A percentile compares a stretch with the other conserved stretches of the same genome.
Evolutionary conservation across 2,888 invertebrate genomes (phyloP).

Genomic region (Hydrotaea cyrtoneurina): DNA sequence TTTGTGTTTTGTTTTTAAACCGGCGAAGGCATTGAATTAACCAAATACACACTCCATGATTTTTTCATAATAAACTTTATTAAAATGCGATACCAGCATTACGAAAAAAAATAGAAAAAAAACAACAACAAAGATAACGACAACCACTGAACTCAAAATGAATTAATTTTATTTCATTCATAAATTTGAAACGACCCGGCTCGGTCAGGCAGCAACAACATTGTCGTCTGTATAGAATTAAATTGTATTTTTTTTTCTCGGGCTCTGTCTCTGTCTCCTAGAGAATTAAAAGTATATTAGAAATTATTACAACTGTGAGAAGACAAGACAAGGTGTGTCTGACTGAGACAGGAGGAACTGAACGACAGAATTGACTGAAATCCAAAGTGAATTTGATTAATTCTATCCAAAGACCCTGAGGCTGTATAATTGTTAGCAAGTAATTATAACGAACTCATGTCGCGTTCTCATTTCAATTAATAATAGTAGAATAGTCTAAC

Average conservation of each 20-base stretch:
- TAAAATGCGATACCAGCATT: background rate
- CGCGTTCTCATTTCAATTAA: background rate
- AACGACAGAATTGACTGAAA: conserved; percentile 9
- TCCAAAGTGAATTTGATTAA: conserved; percentile 32
- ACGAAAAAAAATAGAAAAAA: background rate
- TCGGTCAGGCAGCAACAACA: background rate
- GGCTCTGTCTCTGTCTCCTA: no score
- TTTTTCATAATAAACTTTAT: background rate
- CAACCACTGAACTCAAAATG: conserved; percentile 13
- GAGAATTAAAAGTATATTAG: background rate
- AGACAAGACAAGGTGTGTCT: conserved; percentile 31
- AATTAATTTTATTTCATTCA: conserved; percentile 67
- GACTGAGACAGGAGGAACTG: background rate
- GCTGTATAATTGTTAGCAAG: background rate
- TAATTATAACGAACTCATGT: background rate
- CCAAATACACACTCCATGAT: background rate
- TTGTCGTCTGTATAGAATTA: conserved; percentile 23
- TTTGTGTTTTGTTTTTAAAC: background rate
- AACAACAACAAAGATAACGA: background rate
- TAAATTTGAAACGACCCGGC: conserved; percentile 46
- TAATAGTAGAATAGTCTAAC: background rate
- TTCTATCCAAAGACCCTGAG: conserved; percentile 22
- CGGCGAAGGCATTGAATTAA: background rate
- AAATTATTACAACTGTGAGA: conserved; percentile 3
- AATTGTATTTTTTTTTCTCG: background rate